Base-by-base conservation (phyloP, 2,888 invertebrate genomes). In the Chloroclysta siterata region DNA sequence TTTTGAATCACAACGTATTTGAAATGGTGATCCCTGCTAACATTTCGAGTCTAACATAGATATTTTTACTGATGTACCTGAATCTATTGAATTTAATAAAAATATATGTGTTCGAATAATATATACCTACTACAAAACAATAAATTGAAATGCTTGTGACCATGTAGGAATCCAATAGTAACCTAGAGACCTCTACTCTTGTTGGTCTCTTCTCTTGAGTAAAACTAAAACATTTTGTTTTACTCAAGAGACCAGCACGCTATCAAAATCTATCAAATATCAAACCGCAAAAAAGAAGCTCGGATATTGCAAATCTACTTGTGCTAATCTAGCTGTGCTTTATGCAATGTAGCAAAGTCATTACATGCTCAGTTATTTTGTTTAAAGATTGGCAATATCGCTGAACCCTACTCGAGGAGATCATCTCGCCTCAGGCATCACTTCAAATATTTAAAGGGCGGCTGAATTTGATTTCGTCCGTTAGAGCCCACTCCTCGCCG, bases 401-500 rank as follows among this genome's bases (percentile, higher is more conserved):
- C 44, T 47, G 59, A 48, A 48, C 63, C 66, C 66, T 39, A 55
- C 48, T 64, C 55, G 60, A 48, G 63, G 56, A 62, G 54, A 60
- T 71, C 74, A 74, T 73, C 65, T 72, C 68, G 76, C 78, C 79
- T 78, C 74, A 69, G 81, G 79, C 83, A 76, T 78, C 81, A 84
- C 79, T 87, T 92, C 87, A 90, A 93, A 93, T 93, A 92, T 93
- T 92, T 90, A 90, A 90, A 90, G 89, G 88, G 85, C 81, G 82
- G 76, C 79, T 75, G 87, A 89, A 89, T 91, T 85, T 81, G 86
- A 89, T 89, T 88, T 78, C 79, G 72, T 80, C 76, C 79, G 78
- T 81, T 82, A 76, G 76, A 69, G 65, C 73, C 66, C 75, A 78
- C 77, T 76, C 75, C 71, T 75, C 77, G 79, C 83, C 85, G 82